These are phyloP conservation scores for Sarcoramphus papa DNA, from an alignment of 2,797 vertebrate genomes.

Conservation along the genomic window DNA sequence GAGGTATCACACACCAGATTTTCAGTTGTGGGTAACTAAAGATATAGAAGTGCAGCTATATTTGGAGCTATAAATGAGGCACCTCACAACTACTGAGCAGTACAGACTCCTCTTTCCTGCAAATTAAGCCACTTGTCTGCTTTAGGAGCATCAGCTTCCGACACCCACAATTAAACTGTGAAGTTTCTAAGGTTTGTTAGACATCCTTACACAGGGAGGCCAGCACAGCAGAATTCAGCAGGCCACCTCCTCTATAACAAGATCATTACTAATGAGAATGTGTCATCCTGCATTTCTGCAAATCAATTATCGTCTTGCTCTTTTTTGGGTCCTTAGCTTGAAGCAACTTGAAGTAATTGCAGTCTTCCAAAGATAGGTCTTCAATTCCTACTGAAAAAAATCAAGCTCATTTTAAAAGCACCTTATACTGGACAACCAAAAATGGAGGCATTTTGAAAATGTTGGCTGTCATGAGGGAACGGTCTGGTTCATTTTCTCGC, in stretches of 20 bases:
- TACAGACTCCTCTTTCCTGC: background rate
- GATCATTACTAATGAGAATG: background rate
- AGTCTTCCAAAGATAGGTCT: background rate
- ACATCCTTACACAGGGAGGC: background rate
- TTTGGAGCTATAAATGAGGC: conserved; percentile 7
- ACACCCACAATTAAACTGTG: background rate
- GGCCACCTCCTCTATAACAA: background rate
- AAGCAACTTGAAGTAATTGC: background rate
- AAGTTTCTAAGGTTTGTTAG: background rate
- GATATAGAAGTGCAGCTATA: background rate
- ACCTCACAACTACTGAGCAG: background rate
- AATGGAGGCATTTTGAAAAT: background rate
- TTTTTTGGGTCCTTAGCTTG: background rate
- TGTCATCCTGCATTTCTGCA: background rate
- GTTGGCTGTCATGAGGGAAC: background rate
- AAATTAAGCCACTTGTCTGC: background rate
- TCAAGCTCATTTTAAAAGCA: background rate
- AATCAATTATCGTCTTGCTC: background rate
- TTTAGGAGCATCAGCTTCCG: background rate
- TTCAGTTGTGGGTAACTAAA: background rate
- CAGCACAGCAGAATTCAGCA: background rate
- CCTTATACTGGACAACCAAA: background rate
- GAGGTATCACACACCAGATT: background rate
- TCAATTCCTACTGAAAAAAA: background rate
- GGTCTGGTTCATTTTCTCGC: background rate